These are phyloP conservation scores for Melanotaenia parkinsoni DNA, from an alignment of 2,797 vertebrate species.

Conservation along the genomic window DNA sequence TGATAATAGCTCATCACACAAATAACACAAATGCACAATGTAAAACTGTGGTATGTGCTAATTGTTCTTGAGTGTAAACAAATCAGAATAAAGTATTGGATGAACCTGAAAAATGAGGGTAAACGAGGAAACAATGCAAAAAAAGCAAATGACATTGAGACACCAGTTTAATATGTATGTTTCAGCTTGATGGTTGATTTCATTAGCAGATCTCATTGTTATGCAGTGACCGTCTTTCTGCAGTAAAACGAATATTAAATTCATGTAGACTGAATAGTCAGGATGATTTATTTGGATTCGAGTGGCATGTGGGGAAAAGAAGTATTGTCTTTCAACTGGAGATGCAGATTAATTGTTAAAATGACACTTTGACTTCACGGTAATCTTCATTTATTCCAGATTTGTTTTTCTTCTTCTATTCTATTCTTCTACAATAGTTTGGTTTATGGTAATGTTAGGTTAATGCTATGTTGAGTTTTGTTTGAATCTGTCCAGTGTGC, in stretches of 20 bases:
- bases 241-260: slow-evolving; percentile 92
- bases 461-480: not conserved
- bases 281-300: slow-evolving; percentile 39
- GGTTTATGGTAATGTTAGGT: not conserved
- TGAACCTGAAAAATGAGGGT: slow-evolving; percentile 76
- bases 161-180: slow-evolving; percentile 91
- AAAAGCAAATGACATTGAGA: slow-evolving; percentile 87
- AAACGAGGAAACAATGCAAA: slow-evolving; percentile 83
- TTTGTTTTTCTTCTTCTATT: not conserved
- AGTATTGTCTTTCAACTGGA: slow-evolving; percentile 6
- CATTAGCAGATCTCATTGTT: slow-evolving; percentile 95
- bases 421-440: not conserved
- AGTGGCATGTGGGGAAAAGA: slow-evolving; percentile 29
- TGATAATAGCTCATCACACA: slow-evolving; percentile 48
- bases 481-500: no score
- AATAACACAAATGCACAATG: slow-evolving; percentile 37
- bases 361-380: slow-evolving; percentile 11
- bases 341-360: slow-evolving; percentile 21
- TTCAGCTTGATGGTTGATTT: slow-evolving; percentile 94
- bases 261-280: slow-evolving; percentile 81
- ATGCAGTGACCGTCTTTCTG: slow-evolving; percentile 93
- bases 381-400: slow-evolving; percentile 2
- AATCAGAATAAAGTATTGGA: slow-evolving; percentile 69
- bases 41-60: slow-evolving; percentile 23
- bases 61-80: slow-evolving; percentile 53